phyloP scores from a whole-genome alignment of 1,140 invertebrate species.

The Drosophila auraria region DNA sequence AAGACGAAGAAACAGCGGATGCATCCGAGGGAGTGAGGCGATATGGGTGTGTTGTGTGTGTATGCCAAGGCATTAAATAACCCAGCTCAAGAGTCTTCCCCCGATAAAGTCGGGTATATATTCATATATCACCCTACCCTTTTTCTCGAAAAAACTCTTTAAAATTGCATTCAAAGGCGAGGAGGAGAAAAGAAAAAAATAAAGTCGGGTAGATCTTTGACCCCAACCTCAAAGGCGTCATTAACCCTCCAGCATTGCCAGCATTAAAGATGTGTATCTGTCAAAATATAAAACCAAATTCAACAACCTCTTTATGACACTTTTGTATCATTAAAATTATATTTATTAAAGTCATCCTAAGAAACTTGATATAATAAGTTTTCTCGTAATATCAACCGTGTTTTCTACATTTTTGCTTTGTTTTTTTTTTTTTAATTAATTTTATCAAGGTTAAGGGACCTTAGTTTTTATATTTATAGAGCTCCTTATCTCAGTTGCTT shows the following conservation, averaged over 20 bases:
- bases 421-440: not conserved
- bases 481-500: not conserved
- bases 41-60: conserved; percentile 11
- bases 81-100: conserved; percentile 30
- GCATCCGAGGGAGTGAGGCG: not conserved
- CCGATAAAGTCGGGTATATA: conserved; percentile 30
- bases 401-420: too few species aligned
- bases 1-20: conserved; percentile 9
- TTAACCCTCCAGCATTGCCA: conserved; percentile 24
- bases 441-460: not conserved
- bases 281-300: not conserved
- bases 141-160: conserved; percentile 21
- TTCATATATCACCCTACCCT: conserved; percentile 16
- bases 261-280: conserved; percentile 15
- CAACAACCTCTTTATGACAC: not conserved
- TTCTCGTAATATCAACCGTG: not conserved
- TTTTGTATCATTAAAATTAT: not conserved
- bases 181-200: not conserved
- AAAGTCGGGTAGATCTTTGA: conserved; percentile 13
- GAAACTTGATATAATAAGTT: too few species aligned
- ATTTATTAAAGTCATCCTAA: not conserved
- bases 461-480: not conserved
- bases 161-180: conserved; percentile 34
- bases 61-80: conserved; percentile 28
- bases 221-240: conserved; percentile 22